phyloP scores from a whole-genome alignment of 2,113 vertebrate genomes.

The Aramus guarauna region DNA sequence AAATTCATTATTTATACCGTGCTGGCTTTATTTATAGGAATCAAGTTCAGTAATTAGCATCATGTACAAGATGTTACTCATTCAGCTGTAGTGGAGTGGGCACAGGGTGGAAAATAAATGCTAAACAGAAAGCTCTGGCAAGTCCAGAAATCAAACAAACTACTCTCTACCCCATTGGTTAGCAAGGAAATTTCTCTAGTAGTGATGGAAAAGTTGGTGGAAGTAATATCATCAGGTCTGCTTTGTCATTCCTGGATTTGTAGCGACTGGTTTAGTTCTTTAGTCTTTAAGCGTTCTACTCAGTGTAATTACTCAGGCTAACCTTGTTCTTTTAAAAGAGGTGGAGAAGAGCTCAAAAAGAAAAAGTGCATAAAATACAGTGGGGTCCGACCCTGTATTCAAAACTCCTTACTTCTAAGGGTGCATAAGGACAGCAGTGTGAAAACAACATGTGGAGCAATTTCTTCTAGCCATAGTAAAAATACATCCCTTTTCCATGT shows the following conservation, averaged over 20 bases:
- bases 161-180: not conserved
- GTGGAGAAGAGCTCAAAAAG: not conserved
- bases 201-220: not conserved
- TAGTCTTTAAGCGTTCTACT: not conserved
- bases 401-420: not conserved
- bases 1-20: slow-evolving; percentile 52
- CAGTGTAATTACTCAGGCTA: not conserved
- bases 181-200: not conserved
- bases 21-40: slow-evolving; percentile 23
- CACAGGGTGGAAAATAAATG: not conserved
- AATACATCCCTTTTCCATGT: not conserved
- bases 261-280: not conserved
- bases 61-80: not conserved
- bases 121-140: not conserved
- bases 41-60: not conserved
- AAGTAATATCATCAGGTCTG: not conserved
- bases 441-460: not conserved
- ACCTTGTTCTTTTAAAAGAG: not conserved
- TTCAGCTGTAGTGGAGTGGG: not conserved
- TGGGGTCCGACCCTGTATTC: not conserved
- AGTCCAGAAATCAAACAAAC: not conserved
- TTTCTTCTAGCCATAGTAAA: not conserved
- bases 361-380: not conserved
- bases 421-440: not conserved
- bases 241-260: not conserved